Evolutionary conservation across 1,140 invertebrate species (phyloP), one percentile per base, ranked within the genome.

Genomic region (Oncopeltus fasciatus): DNA sequence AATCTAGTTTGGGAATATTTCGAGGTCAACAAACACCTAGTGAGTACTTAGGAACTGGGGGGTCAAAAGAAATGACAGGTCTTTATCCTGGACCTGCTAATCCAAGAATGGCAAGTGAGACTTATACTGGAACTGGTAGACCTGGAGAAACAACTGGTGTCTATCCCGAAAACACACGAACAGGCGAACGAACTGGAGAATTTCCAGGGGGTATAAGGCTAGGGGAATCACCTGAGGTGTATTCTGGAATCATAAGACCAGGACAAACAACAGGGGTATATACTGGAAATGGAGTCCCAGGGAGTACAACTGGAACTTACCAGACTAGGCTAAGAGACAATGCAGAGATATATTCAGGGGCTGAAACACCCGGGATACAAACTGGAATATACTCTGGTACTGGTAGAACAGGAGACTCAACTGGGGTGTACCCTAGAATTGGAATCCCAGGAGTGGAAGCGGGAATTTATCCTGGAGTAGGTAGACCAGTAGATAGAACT

Each of bases 11-110:
- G 26, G 61, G 63, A 44, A 60, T 61, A 31, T 53, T 28, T 38
- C 61, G 53, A 57, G 66, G 51, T 61, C 59, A 59, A 60, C 64
- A 68, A 31, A 47, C 53, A 27, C 65, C 62, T 27, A 60, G 62
- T 12, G 57, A 56, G 21, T 57, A 60, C 46, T 27, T 51, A 38
- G 61, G 61, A 56, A 33, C 44, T 57, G 46, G 49, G 57, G 57
- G 53, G 59, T 51, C 18, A 44, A 27, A 56, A 26, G 63, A 57
- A 33, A 51, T 51, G 27, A 49, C 66, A 60, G 62, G 59, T 38
- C 26, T 29, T 53, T 60, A 60, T 60, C 62, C 62, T 57, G 61
- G 61, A 43, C 46, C 60, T 61, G 20, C 59, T 38, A 29, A 47
- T 46, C 47, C 47, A 9, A 21, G 47, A 49, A n/a, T n/a, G n/a